Evolutionary conservation across 2,797 vertebrate species (phyloP), one percentile per base, ranked within the genome.

Genomic region (Chaunax sp.): DNA sequence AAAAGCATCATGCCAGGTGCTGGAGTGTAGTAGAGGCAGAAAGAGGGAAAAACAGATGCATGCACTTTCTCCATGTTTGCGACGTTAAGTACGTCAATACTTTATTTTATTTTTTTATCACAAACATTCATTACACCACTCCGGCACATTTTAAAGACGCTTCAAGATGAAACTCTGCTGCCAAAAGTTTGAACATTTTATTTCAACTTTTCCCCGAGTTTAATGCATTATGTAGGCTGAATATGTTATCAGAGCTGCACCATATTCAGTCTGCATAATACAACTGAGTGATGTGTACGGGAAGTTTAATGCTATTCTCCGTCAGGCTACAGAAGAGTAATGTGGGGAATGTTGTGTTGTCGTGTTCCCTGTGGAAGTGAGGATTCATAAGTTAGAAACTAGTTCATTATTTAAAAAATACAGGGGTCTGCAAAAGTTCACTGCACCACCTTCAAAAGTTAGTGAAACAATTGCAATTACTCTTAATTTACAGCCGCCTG

Each of bases 191-290:
- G 35, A 52, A 47, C 14, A 30, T 51, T 57, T 45, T 5, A 33
- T 50, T 41, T 49, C 2, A 63, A 62, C n/a, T 13, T 47, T 44
- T 43, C 12, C 18, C 22, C 33, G 30, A 45, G 13, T 40, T 60
- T 26, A 35, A 64, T 67, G 11, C n/a, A 63, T 59, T 46, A 67
- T 33, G 30, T 28, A 63, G 30, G 25, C 12, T 28, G 49, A 52
- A 54, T 49, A 56, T 28, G 16, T 18, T 25, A 25, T 65, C 26
- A 37, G 20, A 41, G 50, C 55, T 23, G 30, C 25, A 14, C 16
- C 5, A 4, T 33, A 56, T 62, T 53, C 61, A 53, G 12, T 18
- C 9, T 60, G 61, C 37, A 64, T 65, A 57, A 69, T 57, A 40
- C 19, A 49, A 35, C 41, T 44, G 16, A 64, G 37, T 47, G 46